Evolutionary conservation across 2,888 invertebrate species (phyloP).

Genomic region (Miltochrista miniata): DNA sequence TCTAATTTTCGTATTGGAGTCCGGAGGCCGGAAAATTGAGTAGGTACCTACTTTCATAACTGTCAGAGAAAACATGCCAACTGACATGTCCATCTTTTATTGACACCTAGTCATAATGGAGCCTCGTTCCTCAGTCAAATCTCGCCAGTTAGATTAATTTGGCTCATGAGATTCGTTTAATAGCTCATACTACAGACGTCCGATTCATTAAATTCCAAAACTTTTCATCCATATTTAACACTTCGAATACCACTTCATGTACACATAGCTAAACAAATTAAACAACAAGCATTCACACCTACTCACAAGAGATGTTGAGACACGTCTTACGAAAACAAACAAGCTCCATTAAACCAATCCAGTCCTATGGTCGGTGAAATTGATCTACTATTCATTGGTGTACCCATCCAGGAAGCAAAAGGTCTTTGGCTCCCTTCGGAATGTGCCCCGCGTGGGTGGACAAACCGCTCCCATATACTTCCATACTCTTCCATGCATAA

Average conservation of each 20-base stretch:
- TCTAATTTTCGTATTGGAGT: no score
- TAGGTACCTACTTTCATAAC: no score
- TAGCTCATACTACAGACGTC: no score
- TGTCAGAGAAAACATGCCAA: no score
- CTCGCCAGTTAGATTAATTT: no score
- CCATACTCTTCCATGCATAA: slow-evolving; percentile 61
- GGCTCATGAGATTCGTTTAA: no score
- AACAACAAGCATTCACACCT: slow-evolving; percentile 17
- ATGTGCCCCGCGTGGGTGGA: slow-evolving; percentile 70
- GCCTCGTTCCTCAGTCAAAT: no score
- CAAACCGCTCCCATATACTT: slow-evolving; percentile 44
- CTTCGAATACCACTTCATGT: background rate
- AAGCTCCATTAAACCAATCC: slow-evolving; percentile 41
- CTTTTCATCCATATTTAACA: no score
- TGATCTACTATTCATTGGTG: slow-evolving; percentile 57
- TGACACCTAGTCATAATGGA: no score
- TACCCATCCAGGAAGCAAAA: slow-evolving; percentile 75
- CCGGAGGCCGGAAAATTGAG: no score
- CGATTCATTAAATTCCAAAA: no score
- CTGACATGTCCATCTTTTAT: no score
- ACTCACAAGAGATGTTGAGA: slow-evolving; percentile 22
- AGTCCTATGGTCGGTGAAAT: slow-evolving; percentile 44
- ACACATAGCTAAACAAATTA: slow-evolving; percentile 16
- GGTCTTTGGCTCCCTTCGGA: slow-evolving; percentile 81
- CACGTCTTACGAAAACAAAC: slow-evolving; percentile 21